A percentile compares a stretch with the other conserved stretches of the same genome.
These are phyloP conservation scores for Pyrrhia umbra DNA, from an alignment of 2,888 invertebrate species.

Conservation along the genomic window DNA sequence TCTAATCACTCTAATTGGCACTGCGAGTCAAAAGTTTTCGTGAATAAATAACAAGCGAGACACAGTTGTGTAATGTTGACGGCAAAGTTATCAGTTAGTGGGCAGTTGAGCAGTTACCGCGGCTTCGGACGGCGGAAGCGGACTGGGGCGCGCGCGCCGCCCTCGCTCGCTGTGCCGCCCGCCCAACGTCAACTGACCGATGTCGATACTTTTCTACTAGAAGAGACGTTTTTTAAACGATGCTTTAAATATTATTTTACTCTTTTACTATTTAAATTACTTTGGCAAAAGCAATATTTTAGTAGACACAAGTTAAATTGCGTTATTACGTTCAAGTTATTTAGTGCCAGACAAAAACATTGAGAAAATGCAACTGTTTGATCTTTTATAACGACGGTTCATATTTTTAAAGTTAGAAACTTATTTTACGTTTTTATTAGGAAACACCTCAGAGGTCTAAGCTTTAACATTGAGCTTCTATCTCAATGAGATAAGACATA, in stretches of 20 bases:
- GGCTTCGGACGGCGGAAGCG: slow-evolving; percentile 69
- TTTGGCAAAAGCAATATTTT: background rate
- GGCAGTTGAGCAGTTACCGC: slow-evolving; percentile 58
- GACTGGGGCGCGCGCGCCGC: slow-evolving; percentile 85
- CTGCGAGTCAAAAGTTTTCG: slow-evolving; percentile 14
- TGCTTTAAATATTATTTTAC: background rate
- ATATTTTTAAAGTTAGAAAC: no score
- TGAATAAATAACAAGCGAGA: slow-evolving; percentile 45
- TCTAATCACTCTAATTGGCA: slow-evolving; percentile 35
- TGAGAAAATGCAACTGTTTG: no score
- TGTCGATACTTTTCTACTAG: slow-evolving; percentile 67
- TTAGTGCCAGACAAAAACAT: no score
- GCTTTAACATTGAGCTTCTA: no score
- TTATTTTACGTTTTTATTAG: no score
- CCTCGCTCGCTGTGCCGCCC: slow-evolving; percentile 77
- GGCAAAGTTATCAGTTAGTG: slow-evolving; percentile 46
- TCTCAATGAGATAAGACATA: no score
- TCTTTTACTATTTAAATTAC: background rate
- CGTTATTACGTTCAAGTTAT: no score
- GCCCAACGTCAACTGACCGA: slow-evolving; percentile 67
- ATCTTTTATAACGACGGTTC: no score
- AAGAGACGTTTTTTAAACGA: slow-evolving; percentile 64
- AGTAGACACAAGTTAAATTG: no score
- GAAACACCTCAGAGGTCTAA: no score
- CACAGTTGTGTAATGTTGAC: slow-evolving; percentile 33